phyloP scores from a whole-genome alignment of 2,113 vertebrate species.

The Silurus glanis region DNA sequence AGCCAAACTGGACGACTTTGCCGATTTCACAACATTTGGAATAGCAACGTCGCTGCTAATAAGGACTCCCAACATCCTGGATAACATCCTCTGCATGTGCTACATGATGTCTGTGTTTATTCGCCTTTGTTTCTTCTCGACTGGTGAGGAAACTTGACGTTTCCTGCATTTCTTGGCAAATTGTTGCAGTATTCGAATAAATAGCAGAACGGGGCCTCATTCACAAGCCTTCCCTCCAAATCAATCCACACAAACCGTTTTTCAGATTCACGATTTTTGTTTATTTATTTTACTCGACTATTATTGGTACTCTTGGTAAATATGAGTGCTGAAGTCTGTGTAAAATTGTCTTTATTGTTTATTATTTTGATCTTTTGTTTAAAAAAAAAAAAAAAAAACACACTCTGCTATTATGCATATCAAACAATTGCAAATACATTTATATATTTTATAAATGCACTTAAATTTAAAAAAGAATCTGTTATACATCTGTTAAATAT shows the following conservation, averaged over 20 bases:
- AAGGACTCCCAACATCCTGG: conserved; percentile 74
- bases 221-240: too few relatives aligned
- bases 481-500: too few relatives aligned
- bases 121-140: conserved; percentile 86
- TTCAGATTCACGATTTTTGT: not conserved
- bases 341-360: too few relatives aligned
- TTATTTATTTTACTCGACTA: not conserved
- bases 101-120: conserved; percentile 82
- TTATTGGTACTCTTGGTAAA: too few relatives aligned
- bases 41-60: conserved; percentile 84
- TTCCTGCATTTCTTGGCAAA: not conserved
- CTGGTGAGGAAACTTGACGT: conserved; percentile 67
- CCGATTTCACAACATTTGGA: conserved; percentile 89
- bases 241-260: not conserved
- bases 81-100: conserved; percentile 77
- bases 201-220: not conserved
- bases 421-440: too few relatives aligned
- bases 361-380: too few relatives aligned
- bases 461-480: too few relatives aligned
- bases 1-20: conserved; percentile 87
- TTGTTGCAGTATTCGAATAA: not conserved
- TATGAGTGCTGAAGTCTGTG: too few relatives aligned
- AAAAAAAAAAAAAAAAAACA: too few relatives aligned
- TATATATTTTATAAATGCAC: too few relatives aligned
- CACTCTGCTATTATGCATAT: too few relatives aligned